Base-by-base conservation (phyloP, 1,140 invertebrate genomes). In the Saxidomus purpurata region DNA sequence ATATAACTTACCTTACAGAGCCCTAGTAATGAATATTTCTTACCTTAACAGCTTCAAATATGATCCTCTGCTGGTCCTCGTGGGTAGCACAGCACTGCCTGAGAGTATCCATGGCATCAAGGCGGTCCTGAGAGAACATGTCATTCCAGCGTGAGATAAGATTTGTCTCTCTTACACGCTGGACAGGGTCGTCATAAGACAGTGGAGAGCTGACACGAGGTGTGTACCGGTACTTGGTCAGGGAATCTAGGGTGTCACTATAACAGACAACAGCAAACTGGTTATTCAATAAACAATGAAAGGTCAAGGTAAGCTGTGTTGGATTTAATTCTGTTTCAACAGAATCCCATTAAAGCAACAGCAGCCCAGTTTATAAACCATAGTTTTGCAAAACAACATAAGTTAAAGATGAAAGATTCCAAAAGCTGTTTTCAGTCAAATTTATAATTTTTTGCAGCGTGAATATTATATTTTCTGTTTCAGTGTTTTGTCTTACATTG, bases 51-150 rank as follows among this genome's bases (percentile, higher is more conserved):
- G 92, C 94, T 87, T 92, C 81, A 89, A 94, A 95, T 86, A 94
- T 91, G 69, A 96, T 95, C 86, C 95, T 89, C 88, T 95, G 95
- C 89, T 95, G 95, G 81, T 95, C 96, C 83, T 96, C 95, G 79
- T 95, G 92, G 80, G 96, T 95, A 82, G 95, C 94, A 19, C 93
- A 94, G 87, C 94, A 95, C 34, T 92, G 83, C 11, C 95, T 88
- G 13, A 96, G 92, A 0, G 93, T 95, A 85, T 95, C 95, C 94
- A 96, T 95, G 40, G 95, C 95, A 89, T 94, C 92, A 0, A 96
- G 92, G 43, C 95, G 92, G 38, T 95, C 94, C 69, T 93, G 91
- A 40, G 93, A 92, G 89, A 94, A 95, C 92, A 96, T 92, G 90
- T 96, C 95, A 82, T 95, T 95, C 91, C 94, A 96, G 25, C 94